Evolutionary conservation across 2,888 invertebrate genomes (phyloP), one percentile per base, ranked within the genome.

Genomic region (Elegia similella): DNA sequence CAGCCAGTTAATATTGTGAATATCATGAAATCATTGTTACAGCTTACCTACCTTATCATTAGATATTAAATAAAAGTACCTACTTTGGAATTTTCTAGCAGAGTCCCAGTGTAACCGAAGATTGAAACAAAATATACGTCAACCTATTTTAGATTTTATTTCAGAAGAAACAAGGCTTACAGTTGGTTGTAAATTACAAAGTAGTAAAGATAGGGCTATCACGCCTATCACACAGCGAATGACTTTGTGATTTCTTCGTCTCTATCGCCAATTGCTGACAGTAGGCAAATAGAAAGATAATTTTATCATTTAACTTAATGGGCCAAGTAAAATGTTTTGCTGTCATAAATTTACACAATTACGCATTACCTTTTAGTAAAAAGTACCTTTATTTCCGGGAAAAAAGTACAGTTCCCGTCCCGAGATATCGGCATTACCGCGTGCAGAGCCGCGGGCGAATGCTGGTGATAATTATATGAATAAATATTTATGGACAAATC

Each of bases 1-100:
- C 30, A 7, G 15, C 17, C 15, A 47, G 38, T 55, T 55, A 55
- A 55, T 55, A 55, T 55, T 23, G 46, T 55, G 55, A 55, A 55
- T 13, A 42, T 15, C 29, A 10, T 23, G 16, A 38, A 23, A 5
- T 23, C 23, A 23, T 5, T 23, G 2, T 23, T 23, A 23, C 5
- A 23, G 23, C 23, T 3, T 23, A 23, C 23, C n/a, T n/a, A n/a
- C n/a, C n/a, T n/a, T n/a, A n/a, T n/a, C n/a, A n/a, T n/a, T n/a
- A n/a, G n/a, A 2, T 6, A 10, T 8, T 34, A 6, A 10, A 6
- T 2, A 34, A 8, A 34, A 32, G 8, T 32, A 34, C 1, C 12
- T 34, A 34, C 10, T 34, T 23, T 34, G 34, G 8, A 2, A 2
- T 34, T 10, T 10, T 3, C n/a, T 1, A 2, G 1, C n/a, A 5